These are phyloP conservation scores for Odontesthes bonariensis DNA, from an alignment of 2,113 vertebrate genomes.

Conservation along the genomic window DNA sequence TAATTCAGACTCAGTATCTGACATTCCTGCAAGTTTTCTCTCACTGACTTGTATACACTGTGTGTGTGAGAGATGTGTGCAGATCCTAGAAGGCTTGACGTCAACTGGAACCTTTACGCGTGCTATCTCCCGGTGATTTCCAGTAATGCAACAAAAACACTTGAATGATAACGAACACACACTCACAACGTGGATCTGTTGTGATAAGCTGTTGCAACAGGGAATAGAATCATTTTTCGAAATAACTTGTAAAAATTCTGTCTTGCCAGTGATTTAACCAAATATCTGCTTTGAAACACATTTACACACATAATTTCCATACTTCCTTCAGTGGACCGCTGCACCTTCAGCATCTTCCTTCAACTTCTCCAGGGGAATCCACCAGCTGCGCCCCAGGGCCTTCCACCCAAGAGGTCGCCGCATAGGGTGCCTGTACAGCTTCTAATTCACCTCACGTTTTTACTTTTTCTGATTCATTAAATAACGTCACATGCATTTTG, in stretches of 20 bases:
- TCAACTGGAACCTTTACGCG: slow-evolving; percentile 63
- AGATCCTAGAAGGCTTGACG: slow-evolving; percentile 68
- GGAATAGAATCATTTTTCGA: slow-evolving; percentile 39
- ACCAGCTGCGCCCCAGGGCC: background rate
- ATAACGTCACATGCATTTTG: slow-evolving; percentile 13
- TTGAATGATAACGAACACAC: slow-evolving; percentile 50
- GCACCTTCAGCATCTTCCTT: background rate
- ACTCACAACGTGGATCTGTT: slow-evolving; percentile 36
- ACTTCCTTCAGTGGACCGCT: background rate
- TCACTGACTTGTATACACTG: slow-evolving; percentile 42
- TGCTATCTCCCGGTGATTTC: slow-evolving; percentile 63
- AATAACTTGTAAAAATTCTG: slow-evolving; percentile 32
- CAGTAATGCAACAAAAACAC: slow-evolving; percentile 56
- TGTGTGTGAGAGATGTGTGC: slow-evolving; percentile 50
- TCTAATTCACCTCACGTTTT: too few relatives aligned
- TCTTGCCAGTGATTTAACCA: slow-evolving; percentile 32
- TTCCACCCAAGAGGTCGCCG: too few relatives aligned
- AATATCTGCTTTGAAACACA: slow-evolving; percentile 57
- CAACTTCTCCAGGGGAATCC: background rate
- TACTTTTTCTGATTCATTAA: background rate
- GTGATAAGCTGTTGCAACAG: slow-evolving; percentile 40
- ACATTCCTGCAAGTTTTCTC: slow-evolving; percentile 42
- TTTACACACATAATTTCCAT: slow-evolving; percentile 20
- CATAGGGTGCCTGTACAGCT: background rate
- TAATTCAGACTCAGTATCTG: slow-evolving; percentile 26